Evolutionary conservation across 2,888 invertebrate genomes (phyloP).

Genomic region (Stenchaetothrips biformis): DNA sequence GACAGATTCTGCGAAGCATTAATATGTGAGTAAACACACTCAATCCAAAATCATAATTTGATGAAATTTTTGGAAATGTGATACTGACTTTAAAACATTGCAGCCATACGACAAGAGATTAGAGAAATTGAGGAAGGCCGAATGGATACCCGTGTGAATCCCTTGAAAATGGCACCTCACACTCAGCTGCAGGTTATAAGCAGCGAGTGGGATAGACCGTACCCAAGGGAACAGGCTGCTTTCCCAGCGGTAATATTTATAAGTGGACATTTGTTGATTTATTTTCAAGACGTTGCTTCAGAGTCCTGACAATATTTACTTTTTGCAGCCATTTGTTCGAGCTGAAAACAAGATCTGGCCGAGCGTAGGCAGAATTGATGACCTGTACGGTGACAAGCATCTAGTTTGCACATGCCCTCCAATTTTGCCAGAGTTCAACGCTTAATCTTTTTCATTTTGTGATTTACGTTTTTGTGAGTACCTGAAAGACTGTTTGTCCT

Average conservation of each 20-base stretch:
- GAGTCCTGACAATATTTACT: slow-evolving; percentile 23
- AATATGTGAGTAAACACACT: slow-evolving; percentile 55
- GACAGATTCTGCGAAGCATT: slow-evolving; percentile 95
- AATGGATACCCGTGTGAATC: slow-evolving; percentile 78
- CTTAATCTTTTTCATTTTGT: neutral
- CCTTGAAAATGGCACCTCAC: slow-evolving; percentile 94
- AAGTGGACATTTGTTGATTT: slow-evolving; percentile 27
- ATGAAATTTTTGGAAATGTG: slow-evolving; percentile 6
- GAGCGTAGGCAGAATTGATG: slow-evolving; percentile 94
- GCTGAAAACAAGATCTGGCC: slow-evolving; percentile 96
- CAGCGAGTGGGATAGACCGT: slow-evolving; percentile 88
- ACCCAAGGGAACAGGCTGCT: slow-evolving; percentile 86
- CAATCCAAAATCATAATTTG: too few relatives aligned
- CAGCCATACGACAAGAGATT: slow-evolving; percentile 84
- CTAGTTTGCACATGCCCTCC: slow-evolving; percentile 93
- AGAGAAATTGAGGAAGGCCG: slow-evolving; percentile 83
- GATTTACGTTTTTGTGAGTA: neutral
- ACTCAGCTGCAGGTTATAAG: slow-evolving; percentile 82
- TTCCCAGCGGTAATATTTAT: slow-evolving; percentile 91
- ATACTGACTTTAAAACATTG: slow-evolving; percentile 33
- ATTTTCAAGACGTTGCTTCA: slow-evolving; percentile 18
- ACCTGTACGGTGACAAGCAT: slow-evolving; percentile 96
- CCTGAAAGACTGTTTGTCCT: neutral
- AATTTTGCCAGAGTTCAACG: slow-evolving; percentile 65
- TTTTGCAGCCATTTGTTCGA: slow-evolving; percentile 72